Evolutionary conservation across 1,140 invertebrate genomes (phyloP).

Genomic region (Charaxes varanes): DNA sequence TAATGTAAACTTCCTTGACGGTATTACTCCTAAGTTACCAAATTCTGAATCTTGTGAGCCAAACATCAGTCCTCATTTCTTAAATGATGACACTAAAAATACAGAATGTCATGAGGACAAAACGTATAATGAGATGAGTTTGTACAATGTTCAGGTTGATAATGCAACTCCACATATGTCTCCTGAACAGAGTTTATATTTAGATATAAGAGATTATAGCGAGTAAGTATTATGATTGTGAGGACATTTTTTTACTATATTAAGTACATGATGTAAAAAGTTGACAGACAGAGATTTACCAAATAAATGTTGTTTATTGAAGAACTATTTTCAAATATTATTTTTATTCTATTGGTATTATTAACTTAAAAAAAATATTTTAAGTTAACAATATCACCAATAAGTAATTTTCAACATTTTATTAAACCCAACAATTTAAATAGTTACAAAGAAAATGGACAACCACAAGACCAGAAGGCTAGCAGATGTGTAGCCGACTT

Average conservation of each 20-base stretch:
- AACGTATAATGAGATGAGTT: slow-evolving; percentile 70
- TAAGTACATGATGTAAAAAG: too few relatives aligned
- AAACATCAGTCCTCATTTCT: slow-evolving; percentile 10
- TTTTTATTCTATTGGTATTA: too few relatives aligned
- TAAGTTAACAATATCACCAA: background rate
- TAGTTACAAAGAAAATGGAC: too few relatives aligned
- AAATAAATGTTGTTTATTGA: too few relatives aligned
- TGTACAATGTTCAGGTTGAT: slow-evolving; percentile 74
- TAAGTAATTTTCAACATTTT: too few relatives aligned
- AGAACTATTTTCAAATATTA: too few relatives aligned
- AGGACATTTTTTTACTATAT: too few relatives aligned
- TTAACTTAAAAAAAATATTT: too few relatives aligned
- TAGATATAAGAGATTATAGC: slow-evolving; percentile 77
- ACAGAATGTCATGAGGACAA: slow-evolving; percentile 37
- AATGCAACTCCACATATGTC: slow-evolving; percentile 73
- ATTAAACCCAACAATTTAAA: too few relatives aligned
- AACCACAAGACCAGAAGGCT: too few relatives aligned
- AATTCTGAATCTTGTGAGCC: slow-evolving; percentile 17
- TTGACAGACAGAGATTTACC: too few relatives aligned
- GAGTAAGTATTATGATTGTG: slow-evolving; percentile 64
- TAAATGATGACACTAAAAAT: slow-evolving; percentile 19
- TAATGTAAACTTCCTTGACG: slow-evolving; percentile 56
- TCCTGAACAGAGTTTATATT: slow-evolving; percentile 76
- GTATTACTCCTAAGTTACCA: slow-evolving; percentile 37
- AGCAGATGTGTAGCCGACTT: too few relatives aligned